Percentiles rank a stretch among this genome's conserved stretches.
These are phyloP conservation scores for Ploceus nigricollis DNA, from an alignment of 2,113 vertebrate species.

Conservation along the genomic window DNA sequence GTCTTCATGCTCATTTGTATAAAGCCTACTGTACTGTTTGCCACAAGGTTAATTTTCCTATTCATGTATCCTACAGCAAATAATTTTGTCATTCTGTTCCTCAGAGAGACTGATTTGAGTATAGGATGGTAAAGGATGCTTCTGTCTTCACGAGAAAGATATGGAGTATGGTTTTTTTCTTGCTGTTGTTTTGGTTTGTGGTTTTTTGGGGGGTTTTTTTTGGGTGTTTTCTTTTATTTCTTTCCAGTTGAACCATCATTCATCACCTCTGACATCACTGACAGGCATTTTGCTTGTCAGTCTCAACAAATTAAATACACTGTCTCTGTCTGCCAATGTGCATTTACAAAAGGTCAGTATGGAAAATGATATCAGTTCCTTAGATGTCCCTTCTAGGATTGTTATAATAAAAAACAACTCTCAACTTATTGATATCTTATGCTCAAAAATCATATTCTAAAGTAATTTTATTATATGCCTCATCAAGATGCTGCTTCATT, in stretches of 20 bases:
- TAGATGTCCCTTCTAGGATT: not conserved
- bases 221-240: not conserved
- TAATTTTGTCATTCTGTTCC: not conserved
- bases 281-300: not conserved
- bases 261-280: not conserved
- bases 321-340: not conserved
- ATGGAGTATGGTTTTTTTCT: accelerated
- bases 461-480: slow-evolving; percentile 39
- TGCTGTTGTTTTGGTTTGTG: not conserved
- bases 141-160: not conserved
- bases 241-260: not conserved
- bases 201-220: no score
- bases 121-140: not conserved
- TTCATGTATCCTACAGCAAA: not conserved
- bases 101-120: not conserved
- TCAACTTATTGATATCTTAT: slow-evolving; percentile 32
- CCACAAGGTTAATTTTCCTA: not conserved
- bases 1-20: not conserved
- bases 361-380: not conserved
- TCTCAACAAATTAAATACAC: not conserved
- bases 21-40: not conserved
- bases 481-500: slow-evolving; percentile 65
- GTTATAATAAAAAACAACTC: slow-evolving; percentile 26
- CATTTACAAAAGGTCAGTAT: not conserved
- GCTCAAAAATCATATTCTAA: slow-evolving; percentile 54